phyloP scores from a whole-genome alignment of 2,113 vertebrate species.

The Podarcis muralis region DNA sequence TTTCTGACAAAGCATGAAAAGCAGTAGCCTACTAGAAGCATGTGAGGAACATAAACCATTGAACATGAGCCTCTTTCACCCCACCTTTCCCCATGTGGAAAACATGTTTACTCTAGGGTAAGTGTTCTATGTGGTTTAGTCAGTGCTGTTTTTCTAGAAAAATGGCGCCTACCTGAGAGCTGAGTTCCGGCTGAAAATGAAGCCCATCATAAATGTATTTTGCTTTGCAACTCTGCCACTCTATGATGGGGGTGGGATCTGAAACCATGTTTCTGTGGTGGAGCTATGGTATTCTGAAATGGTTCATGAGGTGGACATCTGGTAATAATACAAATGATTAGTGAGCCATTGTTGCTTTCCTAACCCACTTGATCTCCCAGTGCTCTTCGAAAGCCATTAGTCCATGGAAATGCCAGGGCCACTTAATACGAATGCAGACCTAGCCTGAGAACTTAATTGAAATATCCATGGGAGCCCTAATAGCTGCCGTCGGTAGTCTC shows the following conservation, averaged over 20 bases:
- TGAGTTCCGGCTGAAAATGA: too few relatives aligned
- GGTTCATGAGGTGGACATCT: neutral
- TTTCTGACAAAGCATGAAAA: neutral
- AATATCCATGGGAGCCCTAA: constrained; percentile 4
- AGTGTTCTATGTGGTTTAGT: neutral
- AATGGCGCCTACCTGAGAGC: too few relatives aligned
- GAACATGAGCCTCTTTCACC: neutral
- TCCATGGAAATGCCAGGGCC: neutral
- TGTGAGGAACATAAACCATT: neutral
- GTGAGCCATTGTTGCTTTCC: neutral
- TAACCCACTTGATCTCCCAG: neutral
- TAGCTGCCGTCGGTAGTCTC: neutral
- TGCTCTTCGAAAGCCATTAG: neutral
- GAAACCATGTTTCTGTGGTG: neutral
- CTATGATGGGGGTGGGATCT: too few relatives aligned
- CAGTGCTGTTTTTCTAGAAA: too few relatives aligned
- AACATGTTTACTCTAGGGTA: neutral
- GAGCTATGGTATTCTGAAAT: neutral
- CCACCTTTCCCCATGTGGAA: neutral
- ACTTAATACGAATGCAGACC: neutral
- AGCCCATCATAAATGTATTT: neutral
- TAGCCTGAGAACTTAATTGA: neutral
- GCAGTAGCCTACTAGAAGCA: neutral
- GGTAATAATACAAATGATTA: neutral
- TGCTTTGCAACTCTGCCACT: neutral